phyloP scores from a whole-genome alignment of 2,797 vertebrate species.

The Epinephelus malabaricus region DNA sequence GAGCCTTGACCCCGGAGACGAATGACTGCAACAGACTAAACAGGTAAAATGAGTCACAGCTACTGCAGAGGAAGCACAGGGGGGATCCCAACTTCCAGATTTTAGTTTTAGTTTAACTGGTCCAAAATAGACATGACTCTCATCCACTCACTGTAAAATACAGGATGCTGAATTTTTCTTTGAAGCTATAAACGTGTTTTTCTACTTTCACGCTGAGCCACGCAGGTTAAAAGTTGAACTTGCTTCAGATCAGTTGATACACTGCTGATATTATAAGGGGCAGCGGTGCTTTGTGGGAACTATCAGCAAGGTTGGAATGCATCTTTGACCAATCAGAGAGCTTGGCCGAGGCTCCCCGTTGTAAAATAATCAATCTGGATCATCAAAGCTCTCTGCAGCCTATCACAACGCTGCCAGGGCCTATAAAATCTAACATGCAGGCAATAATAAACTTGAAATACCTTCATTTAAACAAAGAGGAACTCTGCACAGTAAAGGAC shows the following conservation, averaged over 20 bases:
- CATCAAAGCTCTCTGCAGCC: slow-evolving; percentile 50
- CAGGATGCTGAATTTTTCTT: neutral
- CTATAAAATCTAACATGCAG: slow-evolving; percentile 52
- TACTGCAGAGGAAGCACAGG: rapidly evolving
- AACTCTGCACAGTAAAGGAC: neutral
- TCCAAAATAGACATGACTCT: no score
- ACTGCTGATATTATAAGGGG: slow-evolving; percentile 10
- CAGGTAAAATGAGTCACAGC: slow-evolving; percentile 29
- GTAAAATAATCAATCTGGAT: slow-evolving; percentile 66
- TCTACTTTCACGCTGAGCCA: neutral
- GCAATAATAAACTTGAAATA: slow-evolving; percentile 56
- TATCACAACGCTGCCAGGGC: slow-evolving; percentile 32
- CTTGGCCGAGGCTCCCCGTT: neutral
- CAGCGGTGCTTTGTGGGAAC: slow-evolving; percentile 49
- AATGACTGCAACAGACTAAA: neutral
- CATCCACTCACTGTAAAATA: neutral
- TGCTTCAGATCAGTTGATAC: neutral
- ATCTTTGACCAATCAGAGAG: slow-evolving; percentile 42
- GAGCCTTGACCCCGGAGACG: slow-evolving; percentile 3
- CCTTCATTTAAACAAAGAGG: slow-evolving; percentile 10
- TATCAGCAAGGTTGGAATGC: slow-evolving; percentile 60
- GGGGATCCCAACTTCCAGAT: neutral
- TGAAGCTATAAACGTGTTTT: neutral
- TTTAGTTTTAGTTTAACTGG: neutral
- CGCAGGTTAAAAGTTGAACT: neutral